These are phyloP conservation scores for Discoglossus pictus DNA, from an alignment of 2,797 vertebrate genomes.

Conservation along the genomic window DNA sequence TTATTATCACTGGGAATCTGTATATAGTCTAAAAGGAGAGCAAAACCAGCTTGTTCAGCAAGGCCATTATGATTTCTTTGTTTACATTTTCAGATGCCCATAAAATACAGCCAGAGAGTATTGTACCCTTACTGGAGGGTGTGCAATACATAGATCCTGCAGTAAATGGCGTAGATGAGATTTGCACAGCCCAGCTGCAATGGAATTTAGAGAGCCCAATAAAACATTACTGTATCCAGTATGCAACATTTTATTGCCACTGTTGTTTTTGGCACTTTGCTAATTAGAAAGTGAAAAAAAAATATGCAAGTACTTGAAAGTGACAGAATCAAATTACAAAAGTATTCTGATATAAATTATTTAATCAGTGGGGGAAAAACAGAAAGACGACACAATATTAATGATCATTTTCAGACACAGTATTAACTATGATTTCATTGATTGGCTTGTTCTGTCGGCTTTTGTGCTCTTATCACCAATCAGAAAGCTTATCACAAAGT, in stretches of 20 bases:
- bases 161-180: neutral
- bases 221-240: conserved; percentile 54
- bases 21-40: neutral
- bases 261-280: conserved; percentile 59
- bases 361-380: conserved; percentile 64
- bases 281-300: conserved; percentile 61
- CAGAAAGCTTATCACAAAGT: conserved; percentile 59
- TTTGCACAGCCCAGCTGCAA: conserved; percentile 24
- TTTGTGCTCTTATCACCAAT: conserved; percentile 59
- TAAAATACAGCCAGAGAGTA: conserved; percentile 12
- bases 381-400: conserved; percentile 60
- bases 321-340: conserved; percentile 68
- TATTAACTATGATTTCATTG: conserved; percentile 62
- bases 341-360: conserved; percentile 69
- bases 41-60: neutral
- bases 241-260: conserved; percentile 60
- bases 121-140: neutral
- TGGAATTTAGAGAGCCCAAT: conserved; percentile 47
- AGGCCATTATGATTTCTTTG: neutral
- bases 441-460: conserved; percentile 64
- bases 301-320: conserved; percentile 63
- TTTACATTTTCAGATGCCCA: conserved; percentile 7
- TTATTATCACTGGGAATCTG: too few relatives aligned
- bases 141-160: conserved; percentile 17
- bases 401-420: conserved; percentile 64